Evolutionary conservation across 2,888 invertebrate species (phyloP).

Genomic region (Linnaemya tessellans): DNA sequence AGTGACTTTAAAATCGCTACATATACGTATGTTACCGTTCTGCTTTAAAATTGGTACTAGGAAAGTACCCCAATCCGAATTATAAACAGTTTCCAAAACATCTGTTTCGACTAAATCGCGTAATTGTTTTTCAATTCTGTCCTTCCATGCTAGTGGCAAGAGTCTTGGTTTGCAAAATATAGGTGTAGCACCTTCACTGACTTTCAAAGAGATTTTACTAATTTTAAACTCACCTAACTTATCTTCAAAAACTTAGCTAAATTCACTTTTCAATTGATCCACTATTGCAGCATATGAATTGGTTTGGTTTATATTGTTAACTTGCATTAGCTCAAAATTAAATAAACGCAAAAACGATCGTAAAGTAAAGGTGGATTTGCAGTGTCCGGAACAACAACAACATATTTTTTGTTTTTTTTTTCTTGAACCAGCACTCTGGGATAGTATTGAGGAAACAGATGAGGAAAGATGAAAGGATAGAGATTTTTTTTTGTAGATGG

Average conservation of each 20-base stretch:
- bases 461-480: too few species aligned
- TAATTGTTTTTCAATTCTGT: conserved; percentile 48
- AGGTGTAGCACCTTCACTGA: conserved; percentile 29
- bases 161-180: conserved; percentile 50
- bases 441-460: too few species aligned
- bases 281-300: conserved; percentile 9
- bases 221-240: too few species aligned
- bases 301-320: conserved; percentile 25
- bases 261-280: conserved; percentile 49
- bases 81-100: conserved; percentile 4
- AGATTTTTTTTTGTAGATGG: too few species aligned
- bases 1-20: background rate
- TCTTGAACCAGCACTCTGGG: too few species aligned
- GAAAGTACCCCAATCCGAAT: conserved; percentile 21
- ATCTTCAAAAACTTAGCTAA: conserved; percentile 30
- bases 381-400: conserved; percentile 31
- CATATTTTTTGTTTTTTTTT: conserved; percentile 32
- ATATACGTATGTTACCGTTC: conserved; percentile 7
- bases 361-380: conserved; percentile 28
- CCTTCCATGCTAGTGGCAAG: conserved; percentile 53
- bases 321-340: conserved; percentile 39
- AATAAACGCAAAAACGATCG: conserved; percentile 32
- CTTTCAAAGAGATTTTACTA: conserved; percentile 31
- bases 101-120: conserved; percentile 23
- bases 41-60: conserved; percentile 15